Base-by-base conservation (phyloP, 2,113 vertebrate species). In the Coracopsis vasa region DNA sequence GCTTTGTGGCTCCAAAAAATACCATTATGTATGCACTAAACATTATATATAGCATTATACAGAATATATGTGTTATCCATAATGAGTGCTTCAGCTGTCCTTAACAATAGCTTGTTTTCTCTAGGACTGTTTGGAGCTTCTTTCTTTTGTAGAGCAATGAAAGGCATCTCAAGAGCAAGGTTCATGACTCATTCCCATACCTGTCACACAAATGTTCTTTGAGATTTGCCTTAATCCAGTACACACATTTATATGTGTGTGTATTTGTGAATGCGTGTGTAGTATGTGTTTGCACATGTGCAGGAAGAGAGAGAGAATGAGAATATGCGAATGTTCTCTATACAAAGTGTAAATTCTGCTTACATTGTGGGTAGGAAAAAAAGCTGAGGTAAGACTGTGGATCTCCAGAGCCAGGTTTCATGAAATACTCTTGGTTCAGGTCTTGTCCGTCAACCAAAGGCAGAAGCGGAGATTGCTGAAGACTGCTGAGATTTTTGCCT, bases 81-180 rank as follows among this genome's bases (percentile, higher is more conserved):
- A 72, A 69, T 41, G 47, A 61, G 15, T 41, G 48, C 85, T 93
- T 85, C 73, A 70, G 64, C 48, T 74, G 16, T 21, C 61, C 85
- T 94, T 86, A 56, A 65, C 42, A 94, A n/a, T 27, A 48, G 37
- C 19, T 88, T 74, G 4, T 90, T 96, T 95, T 94, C 61, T 90
- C 60, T 72, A 17, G 27, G 65, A 45, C 44, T n/a, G 6, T 84
- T 71, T 86, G 80, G 65, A 97, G 54, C 66, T 91, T 81, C 54
- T 90, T 78, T 88, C 67, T 89, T 96, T 84, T 86, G 50, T 16
- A 95, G 41, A 94, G 71, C 85, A 96, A 70, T 88, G 73, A 94
- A 89, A 78, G 35, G 8, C 60, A 73, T 50, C 64, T 75, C 74
- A 16, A 31, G 95, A 96, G 51, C 54, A 95, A 96, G 39, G 78